Conservation (phyloP, 2,113 vertebrate species). For the Saguinus midas region DNA sequence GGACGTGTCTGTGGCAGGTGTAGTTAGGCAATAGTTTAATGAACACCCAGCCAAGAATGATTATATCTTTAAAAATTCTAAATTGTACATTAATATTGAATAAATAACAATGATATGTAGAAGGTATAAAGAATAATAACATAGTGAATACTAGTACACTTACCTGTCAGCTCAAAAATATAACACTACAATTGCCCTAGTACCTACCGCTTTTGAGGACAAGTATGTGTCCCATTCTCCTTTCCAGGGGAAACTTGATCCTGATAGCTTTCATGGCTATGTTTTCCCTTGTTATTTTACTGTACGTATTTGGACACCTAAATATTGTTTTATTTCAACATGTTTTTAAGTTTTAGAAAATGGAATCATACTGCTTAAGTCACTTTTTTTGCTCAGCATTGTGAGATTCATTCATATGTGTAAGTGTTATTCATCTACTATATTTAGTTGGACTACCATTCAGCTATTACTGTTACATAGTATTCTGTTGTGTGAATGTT, state of each 20-base stretch:
- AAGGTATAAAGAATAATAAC: neutral
- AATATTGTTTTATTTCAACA: neutral
- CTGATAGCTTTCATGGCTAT: neutral
- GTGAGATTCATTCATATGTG: neutral
- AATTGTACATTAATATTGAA: neutral
- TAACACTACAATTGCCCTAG: neutral
- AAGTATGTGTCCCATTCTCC: neutral
- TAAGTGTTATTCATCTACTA: neutral
- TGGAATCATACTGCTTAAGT: neutral
- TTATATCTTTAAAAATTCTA: neutral
- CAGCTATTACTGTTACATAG: neutral
- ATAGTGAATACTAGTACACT: neutral
- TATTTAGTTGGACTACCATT: neutral
- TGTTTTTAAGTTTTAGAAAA: neutral
- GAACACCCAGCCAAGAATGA: neutral
- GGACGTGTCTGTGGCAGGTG: neutral
- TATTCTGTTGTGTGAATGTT: neutral
- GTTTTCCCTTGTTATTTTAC: neutral
- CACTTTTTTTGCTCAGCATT: neutral
- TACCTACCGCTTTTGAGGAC: neutral
- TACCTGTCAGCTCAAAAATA: neutral
- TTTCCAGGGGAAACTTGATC: neutral
- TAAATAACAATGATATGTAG: neutral
- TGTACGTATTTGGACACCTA: neutral
- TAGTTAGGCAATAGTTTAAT: neutral